A percentile compares a stretch with the other conserved stretches of the same genome.
Conservation (phyloP, 2,888 invertebrate species). For the Eucriotettix oculatus region DNA sequence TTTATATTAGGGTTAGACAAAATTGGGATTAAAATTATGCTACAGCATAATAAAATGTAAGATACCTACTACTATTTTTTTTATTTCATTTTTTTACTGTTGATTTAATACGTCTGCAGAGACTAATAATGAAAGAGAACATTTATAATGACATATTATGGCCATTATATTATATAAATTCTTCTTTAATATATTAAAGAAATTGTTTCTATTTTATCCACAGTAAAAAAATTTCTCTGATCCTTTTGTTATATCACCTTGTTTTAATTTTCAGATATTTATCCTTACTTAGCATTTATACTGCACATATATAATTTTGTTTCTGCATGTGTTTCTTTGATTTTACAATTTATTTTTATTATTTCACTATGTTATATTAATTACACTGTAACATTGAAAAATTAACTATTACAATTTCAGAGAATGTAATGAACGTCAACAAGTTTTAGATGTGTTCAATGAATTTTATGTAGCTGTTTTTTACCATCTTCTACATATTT, state of each 20-base stretch:
- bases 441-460: slow-evolving; percentile 26
- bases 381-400: neutral
- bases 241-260: neutral
- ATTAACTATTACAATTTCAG: slow-evolving; percentile 18
- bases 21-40: neutral
- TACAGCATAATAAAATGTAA: neutral
- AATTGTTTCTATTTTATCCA: neutral
- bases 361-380: no score
- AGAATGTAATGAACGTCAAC: slow-evolving; percentile 25
- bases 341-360: neutral
- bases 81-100: neutral
- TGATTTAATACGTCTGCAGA: neutral
- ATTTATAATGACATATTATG: neutral
- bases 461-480: slow-evolving; percentile 28
- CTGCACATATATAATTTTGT: neutral
- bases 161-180: neutral
- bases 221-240: neutral
- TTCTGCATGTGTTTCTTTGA: neutral
- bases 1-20: neutral
- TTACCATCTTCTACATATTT: slow-evolving; percentile 26
- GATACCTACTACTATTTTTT: neutral
- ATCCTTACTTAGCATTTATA: neutral
- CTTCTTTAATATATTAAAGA: neutral
- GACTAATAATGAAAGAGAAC: neutral
- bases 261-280: neutral